Base-by-base conservation (phyloP, 2,113 vertebrate genomes). In the Hucho hucho region DNA sequence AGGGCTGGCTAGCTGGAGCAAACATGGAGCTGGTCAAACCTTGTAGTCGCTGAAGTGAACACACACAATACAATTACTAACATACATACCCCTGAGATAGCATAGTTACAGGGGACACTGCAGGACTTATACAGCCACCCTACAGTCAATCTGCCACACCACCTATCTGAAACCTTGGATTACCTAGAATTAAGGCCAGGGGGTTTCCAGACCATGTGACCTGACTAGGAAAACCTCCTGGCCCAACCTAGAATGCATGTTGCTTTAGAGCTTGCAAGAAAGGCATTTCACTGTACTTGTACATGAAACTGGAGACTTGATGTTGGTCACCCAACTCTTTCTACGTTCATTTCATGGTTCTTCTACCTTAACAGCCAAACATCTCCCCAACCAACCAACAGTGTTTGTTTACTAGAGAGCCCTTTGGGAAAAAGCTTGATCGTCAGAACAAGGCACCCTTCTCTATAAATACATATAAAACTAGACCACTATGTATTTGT, bases 401-500 rank as follows among this genome's bases (percentile, higher is more conserved):
- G 26, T 14, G 5, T 66, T 26, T 70, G 47, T 83, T 79, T 72
- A 79, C 70, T 66, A 28, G 49, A 73, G 66, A 87, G 78, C 82
- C 64, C 79, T 87, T 89, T 75, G 83, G 70, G 64, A 79, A 82
- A 65, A 47, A 64, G 65, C 66, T 71, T 69, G 67, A 89, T 86
- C 37, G 46, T 79, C 70, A 81, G 76, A 89, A 86, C 80, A 91
- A 91, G 87, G 89, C 89, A 92, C 86, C 85, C 68, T 74, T 78
- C 78, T 76, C 77, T 87, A 90, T 91, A 94, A 91, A 91, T 90
- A 89, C 79, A 86, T 81, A 83, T 78, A 86, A 78, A 73, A 67
- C 69, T 70, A 73, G 16, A 69, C 46, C 58, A 72, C 47, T 84
- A 71, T 43, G 37, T 11, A 43, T 81, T 80, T 79, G 63, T 76